phyloP scores from a whole-genome alignment of 2,797 vertebrate genomes.

The Antrozous pallidus region DNA sequence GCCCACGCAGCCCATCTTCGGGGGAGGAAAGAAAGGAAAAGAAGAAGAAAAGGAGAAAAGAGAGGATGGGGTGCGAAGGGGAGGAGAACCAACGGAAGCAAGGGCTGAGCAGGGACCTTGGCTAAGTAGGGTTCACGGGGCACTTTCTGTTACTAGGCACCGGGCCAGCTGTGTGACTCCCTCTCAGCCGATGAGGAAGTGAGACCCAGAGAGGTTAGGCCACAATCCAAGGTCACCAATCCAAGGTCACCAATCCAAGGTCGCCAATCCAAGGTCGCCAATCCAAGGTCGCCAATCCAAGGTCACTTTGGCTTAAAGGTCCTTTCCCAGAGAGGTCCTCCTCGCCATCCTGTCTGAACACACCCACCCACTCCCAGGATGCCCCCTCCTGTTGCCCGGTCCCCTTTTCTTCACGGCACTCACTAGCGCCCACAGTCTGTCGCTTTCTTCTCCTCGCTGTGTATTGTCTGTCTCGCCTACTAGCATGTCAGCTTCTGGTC shows the following conservation, averaged over 20 bases:
- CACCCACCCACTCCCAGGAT: fast-evolving
- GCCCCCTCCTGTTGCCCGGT: fast-evolving
- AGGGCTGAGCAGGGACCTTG: neutral
- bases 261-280: no score
- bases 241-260: no score
- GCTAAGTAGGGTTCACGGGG: fast-evolving
- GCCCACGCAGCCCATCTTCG: fast-evolving
- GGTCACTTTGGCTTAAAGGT: neutral
- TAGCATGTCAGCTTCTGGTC: fast-evolving
- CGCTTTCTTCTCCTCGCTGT: fast-evolving
- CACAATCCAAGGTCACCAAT: neutral
- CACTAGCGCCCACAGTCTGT: no score
- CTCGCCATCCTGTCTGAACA: no score
- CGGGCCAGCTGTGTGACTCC: fast-evolving
- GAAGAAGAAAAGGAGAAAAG: neutral
- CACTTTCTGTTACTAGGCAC: neutral
- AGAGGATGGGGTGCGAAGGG: neutral
- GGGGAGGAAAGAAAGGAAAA: neutral
- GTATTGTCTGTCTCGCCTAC: fast-evolving
- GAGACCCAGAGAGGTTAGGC: neutral
- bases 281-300: no score
- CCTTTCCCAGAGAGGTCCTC: neutral
- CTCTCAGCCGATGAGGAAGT: neutral
- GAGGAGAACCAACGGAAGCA: neutral
- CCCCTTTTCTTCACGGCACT: neutral